Base-by-base conservation (phyloP, 2,888 invertebrate genomes). In the Eulithis testata region DNA sequence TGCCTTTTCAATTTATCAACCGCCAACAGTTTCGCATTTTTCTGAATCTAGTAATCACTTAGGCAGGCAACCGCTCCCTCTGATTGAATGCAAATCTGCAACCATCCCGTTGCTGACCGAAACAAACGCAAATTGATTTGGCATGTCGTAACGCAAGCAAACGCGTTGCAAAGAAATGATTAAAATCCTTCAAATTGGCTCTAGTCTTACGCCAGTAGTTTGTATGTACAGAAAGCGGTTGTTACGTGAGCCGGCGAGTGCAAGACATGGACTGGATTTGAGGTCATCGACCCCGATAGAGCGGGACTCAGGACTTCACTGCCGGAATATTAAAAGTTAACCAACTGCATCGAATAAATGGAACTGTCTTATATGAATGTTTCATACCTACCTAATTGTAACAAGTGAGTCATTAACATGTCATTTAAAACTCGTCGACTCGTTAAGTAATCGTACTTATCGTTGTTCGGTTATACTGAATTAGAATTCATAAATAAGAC, bases 241-340 rank as follows among this genome's bases (percentile, higher is more conserved):
- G 88, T 90, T 91, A 90, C 89, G 91, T 89, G 87, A 85, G 86
- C 71, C 84, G 85, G 82, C 86, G 87, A 86, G 83, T 87, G 89
- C 87, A 91, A 91, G 91, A 87, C 90, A 81, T 86, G 88, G 86
- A 90, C 91, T 91, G 91, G 92, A 89, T 89, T 85, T 71, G 84
- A 89, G 92, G 86, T 87, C 89, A 76, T 77, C 83, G 89, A 91
- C 90, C 90, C 82, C 85, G 75, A 79, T 82, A 82, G 79, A 87
- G 87, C 87, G 89, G 92, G 91, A 90, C 87, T 88, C 89, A 89
- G 92, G 92, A 91, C 90, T 88, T 81, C 82, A 85, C 83, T 77
- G 81, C 79, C 85, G 83, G 89, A 91, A 90, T 90, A 90, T 85
- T 84, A 87, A 89, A 82, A 77, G 55, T 65, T 60, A 72, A 70